These are phyloP conservation scores for Agrochola macilenta DNA, from an alignment of 2,888 invertebrate genomes.

Conservation along the genomic window DNA sequence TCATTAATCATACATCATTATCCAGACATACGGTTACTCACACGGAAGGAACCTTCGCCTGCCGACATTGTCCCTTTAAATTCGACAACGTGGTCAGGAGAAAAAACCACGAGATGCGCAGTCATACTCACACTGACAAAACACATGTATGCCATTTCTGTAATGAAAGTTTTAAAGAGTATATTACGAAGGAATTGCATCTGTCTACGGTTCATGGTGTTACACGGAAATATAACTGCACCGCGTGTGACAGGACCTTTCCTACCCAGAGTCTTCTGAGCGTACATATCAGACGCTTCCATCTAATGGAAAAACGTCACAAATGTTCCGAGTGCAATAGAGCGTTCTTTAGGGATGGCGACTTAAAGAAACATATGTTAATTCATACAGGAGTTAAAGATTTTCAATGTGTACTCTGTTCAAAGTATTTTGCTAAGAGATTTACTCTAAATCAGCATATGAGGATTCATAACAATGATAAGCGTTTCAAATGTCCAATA, in stretches of 20 bases:
- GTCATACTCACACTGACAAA: conserved; percentile 65
- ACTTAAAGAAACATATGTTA: conserved; percentile 79
- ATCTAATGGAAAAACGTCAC: conserved; percentile 71
- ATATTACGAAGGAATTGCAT: conserved; percentile 67
- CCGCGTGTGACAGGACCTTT: conserved; percentile 54
- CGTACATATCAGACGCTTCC: conserved; percentile 52
- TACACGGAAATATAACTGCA: conserved; percentile 18
- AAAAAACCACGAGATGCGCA: conserved; percentile 80
- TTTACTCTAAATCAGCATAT: conserved; percentile 79
- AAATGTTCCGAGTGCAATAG: conserved; percentile 68
- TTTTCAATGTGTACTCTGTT: conserved; percentile 79
- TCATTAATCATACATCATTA: conserved; percentile 70
- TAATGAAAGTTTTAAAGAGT: conserved; percentile 69
- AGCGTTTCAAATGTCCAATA: conserved; percentile 63
- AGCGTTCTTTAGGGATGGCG: conserved; percentile 64
- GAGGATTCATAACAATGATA: conserved; percentile 73
- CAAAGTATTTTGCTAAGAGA: conserved; percentile 74
- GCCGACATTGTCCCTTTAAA: conserved; percentile 78
- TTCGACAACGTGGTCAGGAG: conserved; percentile 82
- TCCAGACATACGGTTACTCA: conserved; percentile 72
- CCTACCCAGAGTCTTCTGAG: conserved; percentile 17
- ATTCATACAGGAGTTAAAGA: conserved; percentile 83
- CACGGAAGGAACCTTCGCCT: conserved; percentile 72
- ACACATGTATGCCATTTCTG: conserved; percentile 72
- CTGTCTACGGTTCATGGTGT: conserved; percentile 54